Evolutionary conservation across 2,888 invertebrate genomes (phyloP), one percentile per base, ranked within the genome.

Genomic region (Macrosoma leucophasiata): DNA sequence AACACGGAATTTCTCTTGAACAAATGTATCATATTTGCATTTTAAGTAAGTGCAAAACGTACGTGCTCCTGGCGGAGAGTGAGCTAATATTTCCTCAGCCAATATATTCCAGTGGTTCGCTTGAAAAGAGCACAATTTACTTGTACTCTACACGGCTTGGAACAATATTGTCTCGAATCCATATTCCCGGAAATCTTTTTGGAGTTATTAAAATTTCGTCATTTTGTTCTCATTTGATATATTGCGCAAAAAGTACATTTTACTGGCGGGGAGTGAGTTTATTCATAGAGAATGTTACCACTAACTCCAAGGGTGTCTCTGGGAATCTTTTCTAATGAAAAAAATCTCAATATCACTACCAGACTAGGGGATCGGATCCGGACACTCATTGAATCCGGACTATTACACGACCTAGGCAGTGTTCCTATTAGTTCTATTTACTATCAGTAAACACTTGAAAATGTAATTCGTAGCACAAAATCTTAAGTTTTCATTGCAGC

Each of bases 1-100:
- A 29, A 9, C 15, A 20, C 12, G 26, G 29, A 35, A 29, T 29
- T 26, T 26, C 29, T 35, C 30, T 17, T 26, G 21, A 17, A 35
- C 31, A 36, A 36, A 30, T 22, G 36, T 20, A 36, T 36, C 31
- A 36, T 26, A n/a, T 27, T 29, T 25, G 32, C 34, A 32, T 29
- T 39, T 39, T 42, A 42, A 42, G 39, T 42, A 34, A 36, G 36
- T 23, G 21, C 31, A 39, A 27, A 32, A 36, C 12, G 13, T 3
- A 34, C 28, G 26, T n/a, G n/a, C n/a, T 17, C 17, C 15, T 10
- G 8, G 26, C 17, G 2, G 10, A 24, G 5, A 13, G 13, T 10
- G 4, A 17, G 7, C 30, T 9, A 14, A 7, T 29, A 17, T 4
- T 4, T 17, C 4, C 17, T 17, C 7, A 17, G 4, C 31, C 25